These are phyloP conservation scores for Adelges cooleyi DNA, from an alignment of 1,140 invertebrate species.

Conservation along the genomic window DNA sequence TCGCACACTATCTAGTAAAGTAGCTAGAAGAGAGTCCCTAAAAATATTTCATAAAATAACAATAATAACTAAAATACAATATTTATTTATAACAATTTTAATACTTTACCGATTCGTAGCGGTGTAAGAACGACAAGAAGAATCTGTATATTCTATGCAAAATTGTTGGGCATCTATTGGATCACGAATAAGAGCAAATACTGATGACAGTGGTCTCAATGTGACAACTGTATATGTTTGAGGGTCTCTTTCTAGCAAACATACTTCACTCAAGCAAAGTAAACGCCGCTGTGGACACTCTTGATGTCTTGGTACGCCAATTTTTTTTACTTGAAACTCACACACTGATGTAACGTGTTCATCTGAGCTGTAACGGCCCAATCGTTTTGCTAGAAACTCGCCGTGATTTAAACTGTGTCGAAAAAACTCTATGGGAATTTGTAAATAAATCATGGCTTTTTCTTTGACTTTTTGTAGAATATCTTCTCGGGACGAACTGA, in stretches of 20 bases:
- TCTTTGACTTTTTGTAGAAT: conserved; percentile 77
- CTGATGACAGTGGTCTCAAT: conserved; percentile 72
- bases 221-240: conserved; percentile 88
- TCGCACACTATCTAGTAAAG: conserved; percentile 87
- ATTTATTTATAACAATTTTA: neutral
- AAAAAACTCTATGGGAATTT: conserved; percentile 68
- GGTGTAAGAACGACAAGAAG: conserved; percentile 72
- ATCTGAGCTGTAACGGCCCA: conserved; percentile 88
- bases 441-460: conserved; percentile 63
- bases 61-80: neutral
- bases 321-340: conserved; percentile 86
- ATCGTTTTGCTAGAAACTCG: conserved; percentile 69
- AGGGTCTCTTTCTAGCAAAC: conserved; percentile 90
- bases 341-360: conserved; percentile 80
- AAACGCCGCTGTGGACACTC: conserved; percentile 65
- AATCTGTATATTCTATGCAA: conserved; percentile 87
- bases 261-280: conserved; percentile 90
- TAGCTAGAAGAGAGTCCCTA: conserved; percentile 88
- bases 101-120: conserved; percentile 47
- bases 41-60: conserved; percentile 29
- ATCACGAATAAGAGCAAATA: conserved; percentile 84
- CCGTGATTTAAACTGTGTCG: conserved; percentile 72
- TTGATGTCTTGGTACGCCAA: conserved; percentile 58
- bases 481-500: conserved; percentile 66
- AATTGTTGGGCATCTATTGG: conserved; percentile 88